Conservation (phyloP, 2,113 vertebrate species). For the Daphoenositta chrysoptera region DNA sequence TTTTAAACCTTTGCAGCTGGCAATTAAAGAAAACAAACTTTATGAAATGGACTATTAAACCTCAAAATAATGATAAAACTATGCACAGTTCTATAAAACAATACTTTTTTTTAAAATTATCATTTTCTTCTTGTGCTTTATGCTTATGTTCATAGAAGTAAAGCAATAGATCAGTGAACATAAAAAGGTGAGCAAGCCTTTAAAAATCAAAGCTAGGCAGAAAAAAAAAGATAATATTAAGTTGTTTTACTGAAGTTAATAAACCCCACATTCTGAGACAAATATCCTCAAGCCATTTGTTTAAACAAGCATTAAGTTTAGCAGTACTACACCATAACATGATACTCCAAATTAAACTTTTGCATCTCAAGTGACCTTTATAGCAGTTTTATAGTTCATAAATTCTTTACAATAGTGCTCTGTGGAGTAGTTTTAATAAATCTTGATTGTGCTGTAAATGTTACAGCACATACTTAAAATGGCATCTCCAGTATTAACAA, state of each 20-base stretch:
- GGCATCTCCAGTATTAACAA: slow-evolving; percentile 54
- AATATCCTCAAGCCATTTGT: slow-evolving; percentile 67
- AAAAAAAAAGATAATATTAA: slow-evolving; percentile 13
- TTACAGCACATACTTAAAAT: slow-evolving; percentile 50
- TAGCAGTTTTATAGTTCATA: slow-evolving; percentile 75
- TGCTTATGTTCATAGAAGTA: neutral
- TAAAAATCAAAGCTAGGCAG: slow-evolving; percentile 5
- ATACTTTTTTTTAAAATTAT: neutral
- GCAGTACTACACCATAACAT: slow-evolving; percentile 59
- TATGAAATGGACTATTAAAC: neutral
- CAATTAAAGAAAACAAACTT: neutral
- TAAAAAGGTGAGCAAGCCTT: neutral
- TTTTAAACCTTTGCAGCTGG: neutral
- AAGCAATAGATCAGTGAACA: neutral
- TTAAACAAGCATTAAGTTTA: slow-evolving; percentile 69
- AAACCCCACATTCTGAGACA: slow-evolving; percentile 63
- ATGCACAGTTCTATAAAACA: neutral
- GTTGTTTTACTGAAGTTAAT: slow-evolving; percentile 62
- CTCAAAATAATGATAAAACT: neutral
- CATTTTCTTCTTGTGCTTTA: neutral
- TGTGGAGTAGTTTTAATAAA: slow-evolving; percentile 72
- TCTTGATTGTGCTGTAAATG: slow-evolving; percentile 70
- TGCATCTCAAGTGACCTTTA: slow-evolving; percentile 76
- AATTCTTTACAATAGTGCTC: slow-evolving; percentile 71
- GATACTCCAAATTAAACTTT: slow-evolving; percentile 77